Conservation (phyloP, 2,113 vertebrate genomes). For the Globicephala melas region DNA sequence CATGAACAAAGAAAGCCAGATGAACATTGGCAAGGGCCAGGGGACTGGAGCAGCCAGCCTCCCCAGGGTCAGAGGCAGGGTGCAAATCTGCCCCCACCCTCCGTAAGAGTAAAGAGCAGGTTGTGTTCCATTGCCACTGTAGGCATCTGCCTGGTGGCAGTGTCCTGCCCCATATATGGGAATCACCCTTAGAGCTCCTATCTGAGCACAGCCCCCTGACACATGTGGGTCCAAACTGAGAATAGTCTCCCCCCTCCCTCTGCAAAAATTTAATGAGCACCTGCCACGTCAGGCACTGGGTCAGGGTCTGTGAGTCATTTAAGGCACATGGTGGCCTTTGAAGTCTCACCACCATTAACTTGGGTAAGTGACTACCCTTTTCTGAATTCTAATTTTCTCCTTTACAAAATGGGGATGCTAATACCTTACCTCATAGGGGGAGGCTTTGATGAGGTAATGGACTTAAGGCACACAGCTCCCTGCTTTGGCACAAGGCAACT, state of each 20-base stretch:
- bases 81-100: neutral
- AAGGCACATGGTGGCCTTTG: slow-evolving; percentile 35
- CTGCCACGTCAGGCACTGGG: neutral
- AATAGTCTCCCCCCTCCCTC: neutral
- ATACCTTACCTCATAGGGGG: neutral
- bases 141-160: neutral
- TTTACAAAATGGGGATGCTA: neutral
- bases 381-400: slow-evolving; percentile 29
- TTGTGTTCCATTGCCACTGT: neutral
- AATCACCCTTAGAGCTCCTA: neutral
- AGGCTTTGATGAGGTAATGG: neutral
- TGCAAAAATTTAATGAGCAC: neutral
- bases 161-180: neutral
- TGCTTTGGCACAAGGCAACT: neutral
- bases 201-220: neutral
- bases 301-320: neutral
- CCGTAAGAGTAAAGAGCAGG: neutral
- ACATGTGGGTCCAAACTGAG: neutral
- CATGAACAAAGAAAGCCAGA: slow-evolving; percentile 67
- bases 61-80: slow-evolving; percentile 41
- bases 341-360: neutral
- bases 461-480: neutral
- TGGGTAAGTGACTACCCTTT: neutral
- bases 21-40: slow-evolving; percentile 40
- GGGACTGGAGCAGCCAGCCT: slow-evolving; percentile 17